Percentiles rank a stretch among this genome's conserved stretches.
These are phyloP conservation scores for Teinopalpus imperialis DNA, from an alignment of 2,888 invertebrate species.

Conservation along the genomic window DNA sequence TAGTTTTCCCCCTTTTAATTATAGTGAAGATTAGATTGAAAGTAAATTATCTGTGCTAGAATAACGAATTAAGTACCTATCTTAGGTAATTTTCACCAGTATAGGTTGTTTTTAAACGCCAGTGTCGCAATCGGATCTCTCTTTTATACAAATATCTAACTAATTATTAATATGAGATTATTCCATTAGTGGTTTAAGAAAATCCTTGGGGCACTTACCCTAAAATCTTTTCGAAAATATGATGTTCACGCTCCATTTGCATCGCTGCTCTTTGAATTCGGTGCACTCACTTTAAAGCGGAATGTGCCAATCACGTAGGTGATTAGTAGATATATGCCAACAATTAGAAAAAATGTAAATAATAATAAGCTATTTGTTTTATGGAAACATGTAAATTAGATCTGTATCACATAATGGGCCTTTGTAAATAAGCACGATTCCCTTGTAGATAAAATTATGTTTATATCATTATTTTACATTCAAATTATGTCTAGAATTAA, in stretches of 20 bases:
- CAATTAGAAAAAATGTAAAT: conserved; percentile 55
- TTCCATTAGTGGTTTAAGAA: conserved; percentile 78
- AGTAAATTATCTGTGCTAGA: conserved; percentile 9
- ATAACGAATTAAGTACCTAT: conserved; percentile 10
- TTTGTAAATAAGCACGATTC: conserved; percentile 33
- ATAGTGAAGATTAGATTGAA: conserved; percentile 19
- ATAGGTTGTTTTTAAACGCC: conserved; percentile 41
- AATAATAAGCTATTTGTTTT: conserved; percentile 42
- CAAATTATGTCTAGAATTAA: conserved; percentile 43
- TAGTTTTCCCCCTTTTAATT: conserved; percentile 23
- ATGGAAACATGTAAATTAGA: conserved; percentile 38
- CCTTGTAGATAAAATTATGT: conserved; percentile 56
- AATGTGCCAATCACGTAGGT: conserved; percentile 54
- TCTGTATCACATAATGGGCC: conserved; percentile 25
- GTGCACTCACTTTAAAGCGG: conserved; percentile 23
- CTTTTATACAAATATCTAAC: conserved; percentile 53
- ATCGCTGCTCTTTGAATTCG: conserved; percentile 7
- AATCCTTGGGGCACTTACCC: conserved; percentile 31
- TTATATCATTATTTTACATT: conserved; percentile 41
- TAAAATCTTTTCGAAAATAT: conserved; percentile 24
- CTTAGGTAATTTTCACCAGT: conserved; percentile 20
- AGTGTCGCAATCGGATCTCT: conserved; percentile 68
- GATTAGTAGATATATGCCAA: conserved; percentile 50
- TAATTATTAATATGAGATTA: conserved; percentile 68
- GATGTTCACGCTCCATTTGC: conserved; percentile 11